Evolutionary conservation across 2,797 vertebrate species (phyloP).

Genomic region (Ctenopoma kingsleyae): DNA sequence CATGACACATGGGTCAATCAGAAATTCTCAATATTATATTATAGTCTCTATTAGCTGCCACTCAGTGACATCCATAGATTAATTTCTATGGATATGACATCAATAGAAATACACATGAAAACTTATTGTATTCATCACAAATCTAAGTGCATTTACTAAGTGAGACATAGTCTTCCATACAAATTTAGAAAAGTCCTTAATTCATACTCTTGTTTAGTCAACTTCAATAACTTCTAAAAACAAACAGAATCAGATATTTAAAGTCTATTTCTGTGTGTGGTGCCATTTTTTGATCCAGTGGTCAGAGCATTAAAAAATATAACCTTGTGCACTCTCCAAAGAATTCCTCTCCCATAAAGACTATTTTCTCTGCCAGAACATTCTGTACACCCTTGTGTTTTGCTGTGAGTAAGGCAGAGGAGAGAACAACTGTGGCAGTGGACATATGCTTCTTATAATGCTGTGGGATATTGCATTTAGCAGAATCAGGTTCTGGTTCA

Average conservation of each 20-base stretch:
- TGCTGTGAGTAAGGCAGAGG: conserved; percentile 24
- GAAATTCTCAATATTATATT: too few species aligned
- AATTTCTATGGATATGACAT: too few species aligned
- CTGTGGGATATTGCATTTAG: conserved; percentile 53
- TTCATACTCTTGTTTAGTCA: conserved; percentile 18
- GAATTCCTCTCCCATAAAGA: conserved; percentile 63
- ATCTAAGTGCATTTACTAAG: background rate
- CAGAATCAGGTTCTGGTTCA: conserved; percentile 48
- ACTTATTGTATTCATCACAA: too few species aligned
- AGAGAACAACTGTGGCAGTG: conserved; percentile 23
- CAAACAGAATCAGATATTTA: conserved; percentile 33
- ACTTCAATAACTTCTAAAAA: conserved; percentile 30
- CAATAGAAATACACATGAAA: background rate
- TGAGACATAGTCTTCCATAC: background rate
- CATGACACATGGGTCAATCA: too few species aligned
- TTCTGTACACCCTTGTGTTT: conserved; percentile 55
- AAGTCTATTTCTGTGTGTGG: conserved; percentile 23
- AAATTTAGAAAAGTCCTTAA: conserved; percentile 10
- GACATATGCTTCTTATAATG: conserved; percentile 59
- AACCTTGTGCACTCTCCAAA: conserved; percentile 47
- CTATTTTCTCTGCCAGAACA: conserved; percentile 62
- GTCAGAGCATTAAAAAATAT: conserved; percentile 36
- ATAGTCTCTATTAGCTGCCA: too few species aligned
- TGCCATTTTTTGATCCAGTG: conserved; percentile 35
- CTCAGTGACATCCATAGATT: too few species aligned